These are phyloP conservation scores for Aplocera efformata DNA, from an alignment of 2,888 invertebrate species.

Conservation along the genomic window DNA sequence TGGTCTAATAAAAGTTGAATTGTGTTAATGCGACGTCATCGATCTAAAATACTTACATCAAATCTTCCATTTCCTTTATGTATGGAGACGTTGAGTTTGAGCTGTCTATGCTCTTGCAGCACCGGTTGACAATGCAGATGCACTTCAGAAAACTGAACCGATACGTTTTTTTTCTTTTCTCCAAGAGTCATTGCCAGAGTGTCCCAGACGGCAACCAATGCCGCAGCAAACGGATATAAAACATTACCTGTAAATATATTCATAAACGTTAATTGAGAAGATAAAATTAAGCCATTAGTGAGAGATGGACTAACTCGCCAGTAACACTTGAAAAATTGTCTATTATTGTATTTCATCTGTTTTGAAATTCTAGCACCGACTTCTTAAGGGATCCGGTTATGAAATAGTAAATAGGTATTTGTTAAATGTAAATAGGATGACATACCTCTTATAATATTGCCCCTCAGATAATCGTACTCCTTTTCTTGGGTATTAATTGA, in stretches of 20 bases:
- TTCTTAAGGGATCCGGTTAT: no score
- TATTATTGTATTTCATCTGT: no score
- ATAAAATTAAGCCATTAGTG: no score
- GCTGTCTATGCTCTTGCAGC: conserved; percentile 64
- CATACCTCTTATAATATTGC: conserved; percentile 6
- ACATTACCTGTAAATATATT: conserved; percentile 80
- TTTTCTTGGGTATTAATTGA: conserved; percentile 5
- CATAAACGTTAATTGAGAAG: no score
- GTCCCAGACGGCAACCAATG: conserved; percentile 85
- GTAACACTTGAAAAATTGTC: no score
- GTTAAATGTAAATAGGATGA: no score
- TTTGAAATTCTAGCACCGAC: no score
- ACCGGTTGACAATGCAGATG: conserved; percentile 81
- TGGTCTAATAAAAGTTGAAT: no score
- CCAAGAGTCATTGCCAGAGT: conserved; percentile 80
- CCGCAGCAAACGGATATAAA: conserved; percentile 88
- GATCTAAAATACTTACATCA: conserved; percentile 56
- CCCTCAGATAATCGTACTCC: conserved; percentile 5
- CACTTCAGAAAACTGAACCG: conserved; percentile 84
- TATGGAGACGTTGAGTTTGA: conserved; percentile 75
- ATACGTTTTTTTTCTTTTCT: conserved; percentile 79
- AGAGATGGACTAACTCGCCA: no score
- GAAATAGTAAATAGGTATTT: no score
- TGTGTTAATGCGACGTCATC: no score
- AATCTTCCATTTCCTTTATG: conserved; percentile 80